Conservation (phyloP, 2,797 vertebrate species). For the Gallinago nigripennis region DNA sequence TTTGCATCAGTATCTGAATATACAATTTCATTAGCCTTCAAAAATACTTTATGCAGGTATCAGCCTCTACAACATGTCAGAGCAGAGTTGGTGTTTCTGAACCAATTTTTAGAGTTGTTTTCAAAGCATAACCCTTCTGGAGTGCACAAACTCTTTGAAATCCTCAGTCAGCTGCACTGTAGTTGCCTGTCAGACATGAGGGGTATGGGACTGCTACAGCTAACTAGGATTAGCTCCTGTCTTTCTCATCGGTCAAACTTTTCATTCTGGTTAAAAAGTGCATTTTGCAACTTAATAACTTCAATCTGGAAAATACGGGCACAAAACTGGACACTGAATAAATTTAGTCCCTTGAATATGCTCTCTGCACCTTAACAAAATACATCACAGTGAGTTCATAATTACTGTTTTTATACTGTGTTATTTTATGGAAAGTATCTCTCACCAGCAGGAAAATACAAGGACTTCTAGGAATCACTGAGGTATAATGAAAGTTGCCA, state of each 20-base stretch:
- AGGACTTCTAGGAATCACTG: constrained; percentile 74
- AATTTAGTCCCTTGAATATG: constrained; percentile 21
- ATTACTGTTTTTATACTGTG: constrained; percentile 70
- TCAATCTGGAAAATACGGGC: neutral
- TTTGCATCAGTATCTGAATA: neutral
- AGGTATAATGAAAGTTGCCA: constrained; percentile 75
- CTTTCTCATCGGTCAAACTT: neutral
- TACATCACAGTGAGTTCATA: constrained; percentile 69
- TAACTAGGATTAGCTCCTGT: neutral
- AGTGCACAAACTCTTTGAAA: neutral
- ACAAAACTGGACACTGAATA: constrained; percentile 16
- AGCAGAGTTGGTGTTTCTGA: neutral
- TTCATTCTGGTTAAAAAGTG: neutral
- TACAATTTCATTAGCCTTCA: neutral
- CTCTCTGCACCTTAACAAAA: constrained; percentile 63
- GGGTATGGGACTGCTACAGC: neutral
- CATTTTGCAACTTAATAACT: neutral
- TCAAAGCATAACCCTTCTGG: neutral
- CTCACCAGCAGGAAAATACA: constrained; percentile 72
- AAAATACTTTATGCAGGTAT: neutral
- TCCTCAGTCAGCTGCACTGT: neutral
- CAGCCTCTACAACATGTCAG: neutral
- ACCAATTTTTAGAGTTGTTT: neutral
- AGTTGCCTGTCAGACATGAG: neutral
- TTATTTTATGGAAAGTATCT: constrained; percentile 76